Evolutionary conservation across 92 coral and sea anemone genomes (phyloP), one percentile per base, ranked within the genome.

Genomic region (Epizoanthus stellaris): DNA sequence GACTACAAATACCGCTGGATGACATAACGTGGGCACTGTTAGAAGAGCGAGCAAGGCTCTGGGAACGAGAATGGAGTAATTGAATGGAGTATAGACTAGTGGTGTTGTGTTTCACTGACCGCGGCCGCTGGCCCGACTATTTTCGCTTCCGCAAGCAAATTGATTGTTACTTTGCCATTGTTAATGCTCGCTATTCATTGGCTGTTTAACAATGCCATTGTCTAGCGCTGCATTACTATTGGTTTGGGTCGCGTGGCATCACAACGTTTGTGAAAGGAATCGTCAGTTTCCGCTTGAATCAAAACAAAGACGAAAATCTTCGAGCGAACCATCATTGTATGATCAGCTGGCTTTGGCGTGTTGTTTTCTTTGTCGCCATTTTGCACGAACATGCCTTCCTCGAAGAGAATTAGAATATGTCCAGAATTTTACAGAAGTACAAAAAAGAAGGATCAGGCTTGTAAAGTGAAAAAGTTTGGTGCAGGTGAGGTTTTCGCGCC

Each of bases 341-440:
- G 83, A 94, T 92, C 98, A 94, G 98, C 98, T 94, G 98, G 86
- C 76, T 69, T 7, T 52, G 84, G 80, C 70, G 82, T 85, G 89
- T 76, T 80, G 21, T 85, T 86, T 73, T 67, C 72, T 80, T 73
- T 30, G 70, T 39, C 54, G 80, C 83, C 74, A 75, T 21, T 80
- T 86, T 75, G 39, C 75, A 49, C 61, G 62, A 73, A 64, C 76
- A 94, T 94, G 98, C 92, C 98, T 81, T 88, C 93, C 62, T 89
- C 98, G 71, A 94, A 89, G 85, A 91, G 90, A 75, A 69, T 91
- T 73, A 87, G 93, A 84, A 80, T 94, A 70, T 94, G 98, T 73
- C 90, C 98, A 40, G 95, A 94, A 75, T 94, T 87, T 70, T 94
- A 89, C 89, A 92, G 93, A 21, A 87, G 87, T 76, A 89, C 91